Evolutionary conservation across 2,797 vertebrate genomes (phyloP).

Genomic region (Takifugu rubripes): DNA sequence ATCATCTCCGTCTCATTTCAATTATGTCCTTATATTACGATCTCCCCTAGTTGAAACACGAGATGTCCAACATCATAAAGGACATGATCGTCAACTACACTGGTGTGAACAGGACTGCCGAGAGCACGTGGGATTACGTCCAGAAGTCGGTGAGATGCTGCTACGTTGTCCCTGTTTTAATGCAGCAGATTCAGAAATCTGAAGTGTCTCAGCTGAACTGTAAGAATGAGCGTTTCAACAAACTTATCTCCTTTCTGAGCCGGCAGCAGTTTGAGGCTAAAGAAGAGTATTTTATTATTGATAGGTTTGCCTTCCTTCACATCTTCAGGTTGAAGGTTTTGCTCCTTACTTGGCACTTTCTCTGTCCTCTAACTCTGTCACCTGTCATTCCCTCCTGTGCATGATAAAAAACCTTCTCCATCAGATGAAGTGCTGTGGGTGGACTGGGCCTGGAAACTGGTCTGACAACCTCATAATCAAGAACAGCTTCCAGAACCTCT

Average conservation of each 20-base stretch:
- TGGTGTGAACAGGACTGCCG: slow-evolving; percentile 67
- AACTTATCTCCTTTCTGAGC: too few species aligned
- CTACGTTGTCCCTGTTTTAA: background rate
- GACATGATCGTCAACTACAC: slow-evolving; percentile 79
- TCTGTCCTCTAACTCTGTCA: too few species aligned
- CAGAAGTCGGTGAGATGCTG: slow-evolving; percentile 81
- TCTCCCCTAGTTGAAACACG: slow-evolving; percentile 77
- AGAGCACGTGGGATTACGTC: slow-evolving; percentile 89
- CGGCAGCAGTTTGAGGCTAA: too few species aligned
- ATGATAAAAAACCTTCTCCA: background rate
- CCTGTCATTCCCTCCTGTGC: too few species aligned
- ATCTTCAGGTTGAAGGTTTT: background rate
- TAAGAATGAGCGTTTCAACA: background rate
- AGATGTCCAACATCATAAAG: slow-evolving; percentile 78
- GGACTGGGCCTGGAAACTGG: slow-evolving; percentile 84
- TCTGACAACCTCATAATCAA: slow-evolving; percentile 74
- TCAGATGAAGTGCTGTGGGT: slow-evolving; percentile 89
- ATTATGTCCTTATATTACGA: background rate
- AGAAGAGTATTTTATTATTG: too few species aligned
- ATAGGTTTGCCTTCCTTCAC: slow-evolving; percentile 6
- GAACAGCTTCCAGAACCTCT: slow-evolving; percentile 62
- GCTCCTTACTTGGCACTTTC: background rate
- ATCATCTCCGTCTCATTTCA: background rate
- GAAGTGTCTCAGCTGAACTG: background rate
- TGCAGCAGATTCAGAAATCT: background rate